phyloP scores from a whole-genome alignment of 1,140 invertebrate species.

The Whitmania pigra region DNA sequence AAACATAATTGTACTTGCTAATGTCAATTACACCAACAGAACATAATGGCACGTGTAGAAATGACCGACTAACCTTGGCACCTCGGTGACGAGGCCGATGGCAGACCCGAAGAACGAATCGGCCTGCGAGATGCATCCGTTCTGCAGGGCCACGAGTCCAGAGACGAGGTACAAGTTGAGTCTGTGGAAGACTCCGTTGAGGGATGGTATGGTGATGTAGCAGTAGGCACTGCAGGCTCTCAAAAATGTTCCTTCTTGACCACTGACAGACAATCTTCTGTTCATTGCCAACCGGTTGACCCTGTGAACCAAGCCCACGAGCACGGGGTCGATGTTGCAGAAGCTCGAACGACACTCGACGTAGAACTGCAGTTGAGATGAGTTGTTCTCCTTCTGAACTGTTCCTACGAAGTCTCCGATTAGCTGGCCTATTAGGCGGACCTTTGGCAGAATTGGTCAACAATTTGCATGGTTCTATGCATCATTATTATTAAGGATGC shows the following conservation, averaged over 20 bases:
- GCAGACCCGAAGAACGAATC: constrained; percentile 84
- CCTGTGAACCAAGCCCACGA: constrained; percentile 64
- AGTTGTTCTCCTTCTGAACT: constrained; percentile 69
- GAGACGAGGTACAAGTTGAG: constrained; percentile 73
- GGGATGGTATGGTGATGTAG: constrained; percentile 87
- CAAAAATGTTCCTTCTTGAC: neutral
- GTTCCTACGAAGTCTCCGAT: constrained; percentile 66
- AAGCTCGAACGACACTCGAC: constrained; percentile 76
- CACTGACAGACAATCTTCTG: constrained; percentile 26
- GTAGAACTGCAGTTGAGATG: constrained; percentile 80
- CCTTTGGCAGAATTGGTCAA: neutral
- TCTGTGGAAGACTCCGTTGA: constrained; percentile 59
- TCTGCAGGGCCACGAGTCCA: constrained; percentile 73
- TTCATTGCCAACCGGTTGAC: constrained; percentile 39
- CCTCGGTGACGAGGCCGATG: constrained; percentile 62
- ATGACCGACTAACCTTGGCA: constrained; percentile 48
- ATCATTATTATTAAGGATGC: no score
- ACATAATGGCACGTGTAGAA: no score
- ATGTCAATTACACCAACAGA: no score
- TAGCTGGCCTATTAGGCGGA: constrained; percentile 63
- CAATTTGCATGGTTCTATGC: no score
- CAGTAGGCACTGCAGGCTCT: constrained; percentile 81
- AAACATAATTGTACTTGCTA: no score
- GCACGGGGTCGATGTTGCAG: constrained; percentile 73
- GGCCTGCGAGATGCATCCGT: constrained; percentile 80